These are phyloP conservation scores for Gobio occitaniae DNA, from an alignment of 2,797 vertebrate species.

Conservation along the genomic window DNA sequence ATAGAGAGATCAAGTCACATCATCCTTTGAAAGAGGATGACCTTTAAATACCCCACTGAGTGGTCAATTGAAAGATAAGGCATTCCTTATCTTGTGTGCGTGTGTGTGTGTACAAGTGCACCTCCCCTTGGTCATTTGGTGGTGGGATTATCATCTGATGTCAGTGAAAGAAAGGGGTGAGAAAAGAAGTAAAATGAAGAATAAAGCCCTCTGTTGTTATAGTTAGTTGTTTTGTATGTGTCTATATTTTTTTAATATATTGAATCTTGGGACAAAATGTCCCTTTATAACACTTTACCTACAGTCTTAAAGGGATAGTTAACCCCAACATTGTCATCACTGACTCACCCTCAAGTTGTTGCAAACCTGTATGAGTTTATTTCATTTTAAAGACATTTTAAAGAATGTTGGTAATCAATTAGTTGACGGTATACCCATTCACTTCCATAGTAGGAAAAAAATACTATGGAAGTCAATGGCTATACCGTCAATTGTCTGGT, in stretches of 20 bases:
- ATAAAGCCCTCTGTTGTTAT: background rate
- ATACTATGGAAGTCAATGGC: too few relatives aligned
- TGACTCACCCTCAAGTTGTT: background rate
- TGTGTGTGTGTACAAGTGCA: conserved; percentile 46
- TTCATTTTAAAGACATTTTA: background rate
- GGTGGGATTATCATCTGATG: background rate
- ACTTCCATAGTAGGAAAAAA: background rate
- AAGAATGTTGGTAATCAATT: background rate
- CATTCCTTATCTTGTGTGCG: conserved; percentile 32
- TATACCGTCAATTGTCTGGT: too few relatives aligned
- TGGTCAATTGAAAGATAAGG: conserved; percentile 59
- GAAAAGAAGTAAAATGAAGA: background rate
- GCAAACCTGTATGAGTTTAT: background rate
- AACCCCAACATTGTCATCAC: background rate
- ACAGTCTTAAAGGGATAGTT: background rate
- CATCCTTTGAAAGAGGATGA: conserved; percentile 76
- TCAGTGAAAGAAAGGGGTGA: conserved; percentile 8
- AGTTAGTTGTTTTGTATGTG: background rate
- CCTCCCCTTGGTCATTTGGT: conserved; percentile 54
- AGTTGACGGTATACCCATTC: background rate
- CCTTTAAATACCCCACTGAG: conserved; percentile 76
- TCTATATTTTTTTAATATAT: too few relatives aligned
- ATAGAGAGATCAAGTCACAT: conserved; percentile 75
- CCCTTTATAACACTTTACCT: background rate
- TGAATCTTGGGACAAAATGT: background rate